A percentile compares a stretch with the other conserved stretches of the same genome.
Evolutionary conservation across 2,113 vertebrate genomes (phyloP).

Genomic region (Puntigrus tetrazona): DNA sequence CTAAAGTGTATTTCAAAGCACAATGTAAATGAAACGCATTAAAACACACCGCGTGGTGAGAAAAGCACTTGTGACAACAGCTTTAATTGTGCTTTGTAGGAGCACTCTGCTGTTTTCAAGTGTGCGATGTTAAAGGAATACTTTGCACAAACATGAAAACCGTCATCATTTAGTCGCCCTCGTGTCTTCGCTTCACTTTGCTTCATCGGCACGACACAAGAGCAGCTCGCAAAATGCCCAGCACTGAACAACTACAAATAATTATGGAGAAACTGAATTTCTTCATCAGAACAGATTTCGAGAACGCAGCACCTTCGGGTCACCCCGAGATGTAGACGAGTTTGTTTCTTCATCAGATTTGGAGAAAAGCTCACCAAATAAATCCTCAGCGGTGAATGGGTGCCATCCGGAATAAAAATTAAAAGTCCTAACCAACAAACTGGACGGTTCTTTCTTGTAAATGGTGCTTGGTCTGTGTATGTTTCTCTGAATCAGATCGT

Average conservation of each 20-base stretch:
- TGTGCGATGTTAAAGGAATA: not conserved
- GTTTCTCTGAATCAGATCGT: no score
- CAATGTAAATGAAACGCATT: not conserved
- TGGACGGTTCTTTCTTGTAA: no score
- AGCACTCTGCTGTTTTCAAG: constrained; percentile 3
- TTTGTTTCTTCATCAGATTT: no score
- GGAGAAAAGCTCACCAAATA: no score
- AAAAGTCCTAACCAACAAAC: no score
- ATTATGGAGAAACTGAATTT: not conserved
- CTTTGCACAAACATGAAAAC: not conserved
- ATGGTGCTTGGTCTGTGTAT: no score
- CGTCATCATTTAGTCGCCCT: not conserved
- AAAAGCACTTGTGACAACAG: constrained; percentile 12
- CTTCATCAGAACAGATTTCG: not conserved
- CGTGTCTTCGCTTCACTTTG: not conserved
- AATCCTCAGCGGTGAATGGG: no score
- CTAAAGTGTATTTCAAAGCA: constrained; percentile 3
- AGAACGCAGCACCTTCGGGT: no score
- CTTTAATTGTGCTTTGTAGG: constrained; percentile 1
- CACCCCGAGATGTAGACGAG: no score
- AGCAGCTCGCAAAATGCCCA: not conserved
- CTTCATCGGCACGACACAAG: not conserved
- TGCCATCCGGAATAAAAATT: no score
- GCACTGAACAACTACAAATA: not conserved
- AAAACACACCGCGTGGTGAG: not conserved